Evolutionary conservation across 2,888 invertebrate genomes (phyloP).

Genomic region (Xestia rhomboidea): DNA sequence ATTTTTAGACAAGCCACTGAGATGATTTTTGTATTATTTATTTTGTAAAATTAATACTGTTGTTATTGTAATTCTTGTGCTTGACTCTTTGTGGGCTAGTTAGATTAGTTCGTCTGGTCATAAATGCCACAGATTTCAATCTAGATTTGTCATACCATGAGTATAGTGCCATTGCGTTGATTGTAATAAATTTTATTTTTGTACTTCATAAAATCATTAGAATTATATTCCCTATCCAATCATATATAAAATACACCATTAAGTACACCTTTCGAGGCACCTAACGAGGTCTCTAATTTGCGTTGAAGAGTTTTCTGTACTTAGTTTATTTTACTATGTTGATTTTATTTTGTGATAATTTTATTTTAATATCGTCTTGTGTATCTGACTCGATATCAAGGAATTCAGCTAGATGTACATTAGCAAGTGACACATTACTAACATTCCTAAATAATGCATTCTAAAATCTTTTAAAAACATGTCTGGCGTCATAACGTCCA

Average conservation of each 20-base stretch:
- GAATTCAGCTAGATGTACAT: neutral
- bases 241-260: constrained; percentile 44
- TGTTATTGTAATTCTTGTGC: constrained; percentile 47
- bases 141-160: constrained; percentile 56
- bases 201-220: constrained; percentile 69
- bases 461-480: constrained; percentile 19
- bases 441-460: constrained; percentile 56
- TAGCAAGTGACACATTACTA: constrained; percentile 30
- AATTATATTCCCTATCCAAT: constrained; percentile 67
- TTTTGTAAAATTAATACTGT: constrained; percentile 50
- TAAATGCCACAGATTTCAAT: constrained; percentile 22
- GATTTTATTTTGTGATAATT: constrained; percentile 47
- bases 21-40: constrained; percentile 48
- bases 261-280: constrained; percentile 48
- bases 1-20: constrained; percentile 55
- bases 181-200: constrained; percentile 77
- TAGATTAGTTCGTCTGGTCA: constrained; percentile 15
- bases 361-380: constrained; percentile 31
- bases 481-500: constrained; percentile 29
- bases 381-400: constrained; percentile 20
- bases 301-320: constrained; percentile 54
- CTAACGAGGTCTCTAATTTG: constrained; percentile 37
- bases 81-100: constrained; percentile 42
- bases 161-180: constrained; percentile 75
- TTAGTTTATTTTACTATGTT: constrained; percentile 49